Conservation (phyloP, 2,797 vertebrate species). For the Hephaestus fuliginosus region DNA sequence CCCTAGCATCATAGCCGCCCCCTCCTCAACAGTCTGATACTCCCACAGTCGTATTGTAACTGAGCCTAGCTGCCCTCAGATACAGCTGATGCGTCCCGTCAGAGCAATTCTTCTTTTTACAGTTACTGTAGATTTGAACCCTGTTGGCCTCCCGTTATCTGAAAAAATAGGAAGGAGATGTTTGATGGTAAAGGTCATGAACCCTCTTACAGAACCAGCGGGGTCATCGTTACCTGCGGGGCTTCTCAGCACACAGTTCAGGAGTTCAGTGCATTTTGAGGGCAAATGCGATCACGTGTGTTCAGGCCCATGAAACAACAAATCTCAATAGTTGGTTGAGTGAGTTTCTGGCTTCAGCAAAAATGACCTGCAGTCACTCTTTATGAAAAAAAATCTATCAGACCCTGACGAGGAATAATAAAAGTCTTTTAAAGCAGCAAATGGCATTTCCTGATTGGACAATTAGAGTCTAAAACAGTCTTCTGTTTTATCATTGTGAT, state of each 20-base stretch:
- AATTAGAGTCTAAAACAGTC: neutral
- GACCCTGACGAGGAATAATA: neutral
- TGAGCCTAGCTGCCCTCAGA: conserved; percentile 34
- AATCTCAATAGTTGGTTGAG: neutral
- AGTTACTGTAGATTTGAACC: neutral
- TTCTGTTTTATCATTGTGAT: neutral
- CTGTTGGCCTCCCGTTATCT: neutral
- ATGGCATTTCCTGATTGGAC: neutral
- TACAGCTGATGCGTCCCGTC: conserved; percentile 17
- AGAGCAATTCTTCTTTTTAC: neutral
- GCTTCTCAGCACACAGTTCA: neutral
- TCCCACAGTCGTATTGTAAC: conserved; percentile 52
- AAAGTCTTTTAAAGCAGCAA: neutral
- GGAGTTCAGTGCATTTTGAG: neutral
- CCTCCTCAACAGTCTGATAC: conserved; percentile 27
- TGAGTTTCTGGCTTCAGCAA: neutral
- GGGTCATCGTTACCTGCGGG: neutral
- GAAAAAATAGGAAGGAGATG: neutral
- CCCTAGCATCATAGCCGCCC: conserved; percentile 50
- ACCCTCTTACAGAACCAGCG: conserved; percentile 8
- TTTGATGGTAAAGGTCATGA: conserved; percentile 24
- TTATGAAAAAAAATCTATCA: neutral
- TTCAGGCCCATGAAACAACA: neutral
- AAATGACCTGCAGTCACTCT: neutral
- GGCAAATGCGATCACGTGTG: neutral